Evolutionary conservation across 2,888 invertebrate species (phyloP).

Genomic region (Germaria angustata): DNA sequence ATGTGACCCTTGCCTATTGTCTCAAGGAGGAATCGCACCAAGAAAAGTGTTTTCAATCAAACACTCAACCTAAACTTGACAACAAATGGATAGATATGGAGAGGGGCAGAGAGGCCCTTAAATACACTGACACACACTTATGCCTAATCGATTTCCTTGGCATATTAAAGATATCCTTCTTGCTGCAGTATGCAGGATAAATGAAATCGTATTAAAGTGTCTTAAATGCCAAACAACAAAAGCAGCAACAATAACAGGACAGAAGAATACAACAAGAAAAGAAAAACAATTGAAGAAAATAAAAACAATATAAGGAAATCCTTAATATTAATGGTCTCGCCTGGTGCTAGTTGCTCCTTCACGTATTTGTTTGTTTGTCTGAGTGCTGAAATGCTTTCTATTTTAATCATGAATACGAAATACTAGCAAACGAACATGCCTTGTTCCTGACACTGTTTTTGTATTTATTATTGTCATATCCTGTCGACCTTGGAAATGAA

Average conservation of each 20-base stretch:
- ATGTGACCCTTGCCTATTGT: constrained; percentile 66
- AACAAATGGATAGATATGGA: neutral
- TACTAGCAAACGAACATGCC: constrained; percentile 1
- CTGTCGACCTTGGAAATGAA: constrained; percentile 60
- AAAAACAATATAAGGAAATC: constrained; percentile 57
- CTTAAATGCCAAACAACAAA: constrained; percentile 2
- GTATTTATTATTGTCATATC: constrained; percentile 59
- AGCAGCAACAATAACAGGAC: too few species aligned
- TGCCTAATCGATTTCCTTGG: constrained; percentile 61
- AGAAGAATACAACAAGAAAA: neutral
- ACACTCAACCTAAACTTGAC: constrained; percentile 45
- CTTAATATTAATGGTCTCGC: constrained; percentile 67
- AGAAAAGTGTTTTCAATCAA: constrained; percentile 55
- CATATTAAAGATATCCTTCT: constrained; percentile 42
- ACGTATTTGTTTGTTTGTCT: constrained; percentile 7
- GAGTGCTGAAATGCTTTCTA: constrained; percentile 13
- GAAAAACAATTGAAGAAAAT: constrained; percentile 16
- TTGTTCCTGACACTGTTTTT: constrained; percentile 13
- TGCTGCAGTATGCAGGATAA: constrained; percentile 27
- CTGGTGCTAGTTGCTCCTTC: constrained; percentile 55
- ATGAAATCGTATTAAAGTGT: constrained; percentile 39
- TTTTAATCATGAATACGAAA: constrained; percentile 44
- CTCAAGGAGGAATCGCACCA: constrained; percentile 25
- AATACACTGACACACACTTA: neutral
- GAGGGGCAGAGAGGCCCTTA: neutral